These are phyloP conservation scores for Amia ocellicauda DNA, from an alignment of 2,113 vertebrate species.

Conservation along the genomic window DNA sequence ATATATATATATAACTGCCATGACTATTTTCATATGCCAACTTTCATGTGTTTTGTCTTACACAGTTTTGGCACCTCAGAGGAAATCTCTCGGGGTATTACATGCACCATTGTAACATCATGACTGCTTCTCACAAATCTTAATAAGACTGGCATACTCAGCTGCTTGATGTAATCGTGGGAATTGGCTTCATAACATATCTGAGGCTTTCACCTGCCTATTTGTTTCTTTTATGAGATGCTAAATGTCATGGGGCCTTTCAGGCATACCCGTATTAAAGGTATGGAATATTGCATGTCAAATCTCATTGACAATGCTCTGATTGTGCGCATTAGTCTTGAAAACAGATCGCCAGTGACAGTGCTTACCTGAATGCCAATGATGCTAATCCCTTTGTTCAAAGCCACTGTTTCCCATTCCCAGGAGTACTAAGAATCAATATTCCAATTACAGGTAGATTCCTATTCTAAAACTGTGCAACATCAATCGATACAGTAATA, in stretches of 20 bases:
- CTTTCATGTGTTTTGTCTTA: no score
- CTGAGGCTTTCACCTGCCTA: background rate
- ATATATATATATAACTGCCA: no score
- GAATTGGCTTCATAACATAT: background rate
- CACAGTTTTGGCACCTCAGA: no score
- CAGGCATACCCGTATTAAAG: background rate
- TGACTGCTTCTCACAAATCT: background rate
- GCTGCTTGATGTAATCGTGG: background rate
- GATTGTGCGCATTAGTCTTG: no score
- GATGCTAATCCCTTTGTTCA: constrained; percentile 51
- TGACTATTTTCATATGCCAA: no score
- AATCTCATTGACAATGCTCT: background rate
- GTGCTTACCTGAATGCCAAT: constrained; percentile 40
- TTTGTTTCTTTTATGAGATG: constrained; percentile 7
- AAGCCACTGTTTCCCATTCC: constrained; percentile 18
- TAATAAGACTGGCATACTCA: background rate
- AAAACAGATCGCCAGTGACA: background rate
- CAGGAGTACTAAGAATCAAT: constrained; percentile 49
- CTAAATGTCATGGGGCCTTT: background rate
- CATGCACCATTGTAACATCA: no score
- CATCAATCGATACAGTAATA: constrained; percentile 39
- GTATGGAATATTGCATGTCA: constrained; percentile 3
- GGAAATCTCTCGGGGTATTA: no score
- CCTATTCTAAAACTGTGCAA: constrained; percentile 33
- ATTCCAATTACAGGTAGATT: constrained; percentile 54